Percentiles rank a stretch among this genome's conserved stretches.
phyloP scores from a whole-genome alignment of 2,113 vertebrate genomes.

The Cyrtonyx montezumae region DNA sequence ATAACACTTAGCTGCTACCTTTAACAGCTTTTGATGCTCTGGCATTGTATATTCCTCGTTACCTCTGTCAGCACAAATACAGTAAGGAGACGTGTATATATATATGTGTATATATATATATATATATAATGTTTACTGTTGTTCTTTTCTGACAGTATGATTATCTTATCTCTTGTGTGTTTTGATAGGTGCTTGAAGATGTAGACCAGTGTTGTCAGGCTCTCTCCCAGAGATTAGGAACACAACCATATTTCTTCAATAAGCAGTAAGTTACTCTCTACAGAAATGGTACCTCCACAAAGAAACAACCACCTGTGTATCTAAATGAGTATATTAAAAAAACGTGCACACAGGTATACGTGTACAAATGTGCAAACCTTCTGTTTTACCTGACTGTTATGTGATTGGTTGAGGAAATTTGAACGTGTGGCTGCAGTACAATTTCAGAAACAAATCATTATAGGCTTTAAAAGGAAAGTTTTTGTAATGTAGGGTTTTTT shows the following conservation, averaged over 20 bases:
- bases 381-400: background rate
- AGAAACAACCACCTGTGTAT: background rate
- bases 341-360: background rate
- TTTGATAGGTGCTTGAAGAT: slow-evolving; percentile 91
- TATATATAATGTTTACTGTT: background rate
- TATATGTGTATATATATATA: background rate
- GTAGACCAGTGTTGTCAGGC: slow-evolving; percentile 96
- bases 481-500: background rate
- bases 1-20: background rate
- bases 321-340: background rate
- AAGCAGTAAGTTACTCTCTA: slow-evolving; percentile 87
- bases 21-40: background rate
- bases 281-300: background rate
- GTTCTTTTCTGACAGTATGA: slow-evolving; percentile 18
- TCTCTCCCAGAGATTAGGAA: slow-evolving; percentile 92
- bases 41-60: background rate
- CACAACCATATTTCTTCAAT: slow-evolving; percentile 94
- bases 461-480: background rate
- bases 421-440: background rate
- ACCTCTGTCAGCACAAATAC: background rate
- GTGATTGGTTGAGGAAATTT: background rate
- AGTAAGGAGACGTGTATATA: background rate
- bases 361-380: background rate
- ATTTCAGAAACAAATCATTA: background rate
- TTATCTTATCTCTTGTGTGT: slow-evolving; percentile 29